Conservation (phyloP, 2,113 vertebrate species). For the Isurus oxyrinchus region DNA sequence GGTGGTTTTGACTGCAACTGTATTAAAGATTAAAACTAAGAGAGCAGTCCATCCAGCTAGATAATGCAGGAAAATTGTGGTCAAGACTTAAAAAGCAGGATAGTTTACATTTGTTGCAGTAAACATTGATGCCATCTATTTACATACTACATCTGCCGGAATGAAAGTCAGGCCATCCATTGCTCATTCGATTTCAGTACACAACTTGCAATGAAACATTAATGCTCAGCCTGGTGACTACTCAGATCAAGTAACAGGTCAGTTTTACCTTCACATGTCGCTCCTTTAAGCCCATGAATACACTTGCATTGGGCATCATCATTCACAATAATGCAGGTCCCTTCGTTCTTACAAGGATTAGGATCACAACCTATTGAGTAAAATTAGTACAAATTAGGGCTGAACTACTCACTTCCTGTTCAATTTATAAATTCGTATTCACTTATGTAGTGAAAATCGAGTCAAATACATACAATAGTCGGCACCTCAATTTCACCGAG, state of each 20-base stretch:
- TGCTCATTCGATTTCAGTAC: neutral
- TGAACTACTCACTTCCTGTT: neutral
- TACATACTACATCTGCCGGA: no score
- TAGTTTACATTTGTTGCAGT: neutral
- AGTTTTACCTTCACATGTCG: conserved; percentile 28
- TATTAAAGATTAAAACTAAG: neutral
- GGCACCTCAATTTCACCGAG: no score
- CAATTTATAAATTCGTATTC: neutral
- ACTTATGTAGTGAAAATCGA: no score
- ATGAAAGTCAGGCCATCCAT: neutral
- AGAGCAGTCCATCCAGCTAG: neutral
- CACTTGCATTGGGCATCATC: neutral
- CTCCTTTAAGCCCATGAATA: conserved; percentile 13
- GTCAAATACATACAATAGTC: no score
- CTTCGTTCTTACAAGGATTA: conserved; percentile 23
- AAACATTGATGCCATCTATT: neutral
- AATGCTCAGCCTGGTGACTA: neutral
- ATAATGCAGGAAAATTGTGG: no score
- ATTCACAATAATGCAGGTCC: neutral
- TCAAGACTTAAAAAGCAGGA: neutral
- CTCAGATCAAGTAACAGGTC: no score
- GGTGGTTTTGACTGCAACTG: no score
- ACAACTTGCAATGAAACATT: neutral
- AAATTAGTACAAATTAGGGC: neutral
- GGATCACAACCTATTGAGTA: neutral